phyloP scores from a whole-genome alignment of 2,113 vertebrate species.

The Cyanoderma ruficeps region DNA sequence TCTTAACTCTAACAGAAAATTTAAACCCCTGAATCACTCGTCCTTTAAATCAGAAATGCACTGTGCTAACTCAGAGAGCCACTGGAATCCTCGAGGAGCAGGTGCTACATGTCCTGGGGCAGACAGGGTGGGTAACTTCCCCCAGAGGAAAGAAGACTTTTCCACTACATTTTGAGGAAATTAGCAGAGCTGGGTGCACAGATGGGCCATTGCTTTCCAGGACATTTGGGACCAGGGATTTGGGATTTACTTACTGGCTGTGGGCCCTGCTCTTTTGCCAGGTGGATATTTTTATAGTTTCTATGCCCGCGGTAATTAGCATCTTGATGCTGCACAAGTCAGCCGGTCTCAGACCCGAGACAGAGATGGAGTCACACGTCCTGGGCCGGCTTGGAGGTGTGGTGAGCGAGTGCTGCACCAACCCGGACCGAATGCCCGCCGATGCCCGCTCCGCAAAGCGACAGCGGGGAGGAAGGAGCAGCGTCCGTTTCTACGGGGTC shows the following conservation, averaged over 20 bases:
- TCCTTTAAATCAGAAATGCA: neutral
- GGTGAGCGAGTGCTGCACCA: neutral
- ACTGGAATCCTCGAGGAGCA: neutral
- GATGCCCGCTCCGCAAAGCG: neutral
- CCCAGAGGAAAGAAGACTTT: neutral
- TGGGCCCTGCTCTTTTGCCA: neutral
- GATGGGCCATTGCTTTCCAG: neutral
- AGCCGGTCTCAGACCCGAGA: neutral
- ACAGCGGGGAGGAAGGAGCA: neutral
- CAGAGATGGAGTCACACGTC: neutral
- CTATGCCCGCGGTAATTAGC: neutral
- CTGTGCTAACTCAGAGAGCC: neutral
- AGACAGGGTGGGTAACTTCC: neutral
- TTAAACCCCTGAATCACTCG: neutral
- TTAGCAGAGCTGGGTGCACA: neutral
- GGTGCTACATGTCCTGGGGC: neutral
- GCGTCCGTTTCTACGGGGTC: neutral
- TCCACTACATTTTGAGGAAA: neutral
- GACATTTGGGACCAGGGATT: neutral
- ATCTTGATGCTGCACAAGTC: neutral
- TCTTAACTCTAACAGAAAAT: neutral
- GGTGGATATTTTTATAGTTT: neutral
- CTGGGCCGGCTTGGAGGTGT: neutral
- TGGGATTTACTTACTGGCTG: neutral
- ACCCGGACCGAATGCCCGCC: too few relatives aligned